These are phyloP conservation scores for Hypolimnas misippus DNA, from an alignment of 2,888 invertebrate genomes.

Conservation along the genomic window DNA sequence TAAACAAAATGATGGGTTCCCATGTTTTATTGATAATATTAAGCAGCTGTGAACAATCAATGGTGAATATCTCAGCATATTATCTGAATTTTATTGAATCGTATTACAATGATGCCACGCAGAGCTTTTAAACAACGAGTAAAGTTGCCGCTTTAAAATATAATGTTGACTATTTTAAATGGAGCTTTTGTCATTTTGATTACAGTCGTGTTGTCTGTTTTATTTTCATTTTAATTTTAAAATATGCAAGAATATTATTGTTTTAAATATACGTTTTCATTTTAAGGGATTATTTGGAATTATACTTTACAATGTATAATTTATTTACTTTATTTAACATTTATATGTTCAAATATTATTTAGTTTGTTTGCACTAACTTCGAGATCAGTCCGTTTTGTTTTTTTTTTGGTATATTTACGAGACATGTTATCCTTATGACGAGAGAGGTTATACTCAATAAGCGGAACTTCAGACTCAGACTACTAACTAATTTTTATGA, in stretches of 20 bases:
- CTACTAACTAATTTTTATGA: too few relatives aligned
- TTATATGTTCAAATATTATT: too few relatives aligned
- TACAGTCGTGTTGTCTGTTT: slow-evolving; percentile 12
- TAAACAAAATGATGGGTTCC: slow-evolving; percentile 41
- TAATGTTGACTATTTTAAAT: slow-evolving; percentile 33
- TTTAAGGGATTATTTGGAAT: slow-evolving; percentile 4
- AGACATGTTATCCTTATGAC: too few relatives aligned
- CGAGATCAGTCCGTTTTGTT: too few relatives aligned
- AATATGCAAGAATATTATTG: slow-evolving; percentile 1
- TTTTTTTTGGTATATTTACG: too few relatives aligned
- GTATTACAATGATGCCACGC: slow-evolving; percentile 34
- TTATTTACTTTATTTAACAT: not conserved
- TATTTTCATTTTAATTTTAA: slow-evolving; percentile 16
- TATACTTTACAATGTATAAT: not conserved
- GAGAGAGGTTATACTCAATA: too few relatives aligned
- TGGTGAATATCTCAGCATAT: slow-evolving; percentile 36
- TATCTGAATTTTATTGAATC: slow-evolving; percentile 44
- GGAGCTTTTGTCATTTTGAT: slow-evolving; percentile 22
- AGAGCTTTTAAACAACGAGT: slow-evolving; percentile 35
- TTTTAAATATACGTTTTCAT: slow-evolving; percentile 1
- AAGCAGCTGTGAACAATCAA: slow-evolving; percentile 43
- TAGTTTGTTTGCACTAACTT: too few relatives aligned
- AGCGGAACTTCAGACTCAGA: too few relatives aligned
- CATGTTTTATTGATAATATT: slow-evolving; percentile 59
- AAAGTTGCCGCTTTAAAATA: slow-evolving; percentile 27